These are phyloP conservation scores for Sphecodes monilicornis DNA, from an alignment of 2,888 invertebrate genomes.

Conservation along the genomic window DNA sequence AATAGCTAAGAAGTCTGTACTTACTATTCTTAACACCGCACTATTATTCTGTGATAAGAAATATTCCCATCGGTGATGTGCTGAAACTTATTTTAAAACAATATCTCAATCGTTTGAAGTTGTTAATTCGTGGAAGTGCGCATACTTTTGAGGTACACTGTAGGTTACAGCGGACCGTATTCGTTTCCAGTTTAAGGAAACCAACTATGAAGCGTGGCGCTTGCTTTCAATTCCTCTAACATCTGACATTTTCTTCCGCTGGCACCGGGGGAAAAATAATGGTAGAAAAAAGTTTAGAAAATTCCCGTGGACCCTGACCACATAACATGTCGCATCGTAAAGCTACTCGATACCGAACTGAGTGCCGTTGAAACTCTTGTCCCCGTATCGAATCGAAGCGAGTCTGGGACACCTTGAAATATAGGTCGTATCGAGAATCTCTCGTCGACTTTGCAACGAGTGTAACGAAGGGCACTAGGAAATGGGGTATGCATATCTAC, in stretches of 20 bases:
- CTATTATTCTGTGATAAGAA: too few species aligned
- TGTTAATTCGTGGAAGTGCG: neutral
- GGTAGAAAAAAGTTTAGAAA: neutral
- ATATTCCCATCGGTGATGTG: too few species aligned
- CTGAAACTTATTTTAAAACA: too few species aligned
- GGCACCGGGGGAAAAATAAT: neutral
- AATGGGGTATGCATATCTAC: constrained; percentile 42
- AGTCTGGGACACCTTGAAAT: constrained; percentile 30
- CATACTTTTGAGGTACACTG: neutral
- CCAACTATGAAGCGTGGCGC: constrained; percentile 13
- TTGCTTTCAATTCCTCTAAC: neutral
- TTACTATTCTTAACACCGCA: too few species aligned
- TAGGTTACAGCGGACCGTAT: constrained; percentile 29
- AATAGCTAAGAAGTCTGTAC: too few species aligned
- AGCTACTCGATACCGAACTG: constrained; percentile 16
- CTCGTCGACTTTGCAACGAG: constrained; percentile 46
- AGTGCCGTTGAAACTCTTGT: constrained; percentile 4
- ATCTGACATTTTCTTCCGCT: constrained; percentile 3
- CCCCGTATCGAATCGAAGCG: constrained; percentile 21
- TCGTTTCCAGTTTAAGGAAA: constrained; percentile 21
- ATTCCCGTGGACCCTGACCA: constrained; percentile 7
- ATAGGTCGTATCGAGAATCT: constrained; percentile 53
- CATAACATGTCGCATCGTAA: constrained; percentile 17
- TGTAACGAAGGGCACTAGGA: constrained; percentile 46
- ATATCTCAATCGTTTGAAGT: too few species aligned